Base-by-base conservation (phyloP, 2,797 vertebrate genomes). In the Trachops cirrhosus region DNA sequence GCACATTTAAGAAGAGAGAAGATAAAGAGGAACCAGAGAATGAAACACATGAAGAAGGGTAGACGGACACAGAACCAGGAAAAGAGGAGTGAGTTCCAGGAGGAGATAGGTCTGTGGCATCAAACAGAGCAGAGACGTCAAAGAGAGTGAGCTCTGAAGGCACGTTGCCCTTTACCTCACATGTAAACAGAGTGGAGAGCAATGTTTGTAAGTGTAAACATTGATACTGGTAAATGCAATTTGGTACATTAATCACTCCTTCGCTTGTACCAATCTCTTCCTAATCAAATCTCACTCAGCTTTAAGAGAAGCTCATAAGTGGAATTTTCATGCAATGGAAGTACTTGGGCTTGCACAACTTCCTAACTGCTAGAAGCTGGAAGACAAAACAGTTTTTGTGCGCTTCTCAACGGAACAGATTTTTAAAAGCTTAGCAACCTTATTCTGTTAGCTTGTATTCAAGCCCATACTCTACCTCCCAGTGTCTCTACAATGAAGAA, bases 371-470 rank as follows among this genome's bases (percentile, higher is more conserved):
- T 88, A 41, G 67, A 50, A 48, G 14, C 70, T 74, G 89, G n/a
- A 91, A 64, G 37, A 91, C 24, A 29, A 86, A 93, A 78, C 54
- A 83, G 93, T 8, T 44, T 91, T 91, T 90, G n/a, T 89, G 29
- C 26, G 11, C 39, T 79, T 74, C 34, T 26, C 29, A 26, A 24
- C 29, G 75, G 73, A 64, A 73, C 26, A 88, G 26, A 57, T 26
- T 48, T 86, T 14, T 52, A 52, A 44, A 78, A 29, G 11, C 26
- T 48, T 5, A 32, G 39, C 32, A 84, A 48, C 41, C 41, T 92
- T 48, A 78, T 82, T 93, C 32, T 78, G 32, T 11, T 48, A 18
- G 14, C 90, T 77, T 87, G n/a, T 50, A 89, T 59, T 93, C 68
- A 90, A 44, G 6, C 19, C 34, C 34, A 37, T 24, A n/a, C n/a